Evolutionary conservation across 2,797 vertebrate genomes (phyloP).

Genomic region (Tamandua tetradactyla): DNA sequence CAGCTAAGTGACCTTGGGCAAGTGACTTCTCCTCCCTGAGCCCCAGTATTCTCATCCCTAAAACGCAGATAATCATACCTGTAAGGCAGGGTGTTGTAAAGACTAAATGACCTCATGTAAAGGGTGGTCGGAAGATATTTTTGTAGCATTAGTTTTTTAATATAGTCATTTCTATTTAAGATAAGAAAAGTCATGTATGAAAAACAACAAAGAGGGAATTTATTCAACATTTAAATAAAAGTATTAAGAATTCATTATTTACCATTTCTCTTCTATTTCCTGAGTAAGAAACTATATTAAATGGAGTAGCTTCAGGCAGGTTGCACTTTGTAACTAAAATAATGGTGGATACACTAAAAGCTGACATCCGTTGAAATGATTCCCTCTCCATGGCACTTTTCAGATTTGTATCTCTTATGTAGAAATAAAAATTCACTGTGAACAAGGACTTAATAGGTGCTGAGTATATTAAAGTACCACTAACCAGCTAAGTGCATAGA

Average conservation of each 20-base stretch:
- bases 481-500: rapidly evolving
- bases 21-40: background rate
- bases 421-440: background rate
- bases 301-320: background rate
- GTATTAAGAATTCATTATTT: background rate
- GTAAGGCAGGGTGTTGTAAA: background rate
- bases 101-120: background rate
- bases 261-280: background rate
- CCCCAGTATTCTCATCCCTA: background rate
- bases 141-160: background rate
- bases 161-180: background rate
- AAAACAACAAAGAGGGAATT: background rate
- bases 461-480: background rate
- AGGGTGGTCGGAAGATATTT: background rate
- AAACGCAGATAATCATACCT: background rate
- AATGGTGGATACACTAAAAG: background rate
- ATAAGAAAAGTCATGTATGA: background rate
- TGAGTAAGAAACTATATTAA: background rate
- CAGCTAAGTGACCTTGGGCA: background rate
- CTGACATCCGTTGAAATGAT: background rate
- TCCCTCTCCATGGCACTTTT: background rate
- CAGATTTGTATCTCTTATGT: background rate
- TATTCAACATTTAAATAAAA: background rate
- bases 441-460: background rate
- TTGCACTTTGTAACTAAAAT: background rate